Conservation (phyloP, 1,140 invertebrate species). For the Mactra quadrangularis region DNA sequence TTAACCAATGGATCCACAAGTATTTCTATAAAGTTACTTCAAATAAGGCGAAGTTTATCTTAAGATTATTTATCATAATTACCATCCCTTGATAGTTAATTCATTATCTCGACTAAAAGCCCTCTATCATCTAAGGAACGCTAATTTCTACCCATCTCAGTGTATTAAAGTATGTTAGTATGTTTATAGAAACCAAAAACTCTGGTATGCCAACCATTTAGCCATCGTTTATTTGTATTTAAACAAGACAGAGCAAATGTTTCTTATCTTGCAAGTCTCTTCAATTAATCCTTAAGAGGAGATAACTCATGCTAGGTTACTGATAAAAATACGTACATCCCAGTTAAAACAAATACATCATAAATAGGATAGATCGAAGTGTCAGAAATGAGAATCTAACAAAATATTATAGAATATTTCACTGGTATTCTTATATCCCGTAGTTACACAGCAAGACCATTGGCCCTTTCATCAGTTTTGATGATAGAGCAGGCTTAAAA, state of each 20-base stretch:
- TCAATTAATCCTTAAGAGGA: conserved; percentile 32
- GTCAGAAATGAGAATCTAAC: conserved; percentile 10
- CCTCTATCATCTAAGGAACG: no score
- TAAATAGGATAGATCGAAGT: conserved; percentile 15
- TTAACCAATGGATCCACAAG: no score
- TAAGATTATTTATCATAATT: no score
- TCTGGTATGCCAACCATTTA: conserved; percentile 37
- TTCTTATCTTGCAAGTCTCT: conserved; percentile 40
- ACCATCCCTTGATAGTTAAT: no score
- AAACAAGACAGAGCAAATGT: conserved; percentile 29
- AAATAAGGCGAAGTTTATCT: no score
- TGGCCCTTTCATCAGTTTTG: neutral
- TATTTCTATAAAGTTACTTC: no score
- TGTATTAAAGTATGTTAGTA: conserved; percentile 9
- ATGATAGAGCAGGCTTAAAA: no score
- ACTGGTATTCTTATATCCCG: neutral
- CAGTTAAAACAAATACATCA: conserved; percentile 34
- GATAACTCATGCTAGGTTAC: conserved; percentile 18
- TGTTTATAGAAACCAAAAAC: conserved; percentile 47
- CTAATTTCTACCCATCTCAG: no score
- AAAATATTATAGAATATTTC: neutral
- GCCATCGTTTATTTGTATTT: conserved; percentile 35
- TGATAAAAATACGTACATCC: conserved; percentile 21
- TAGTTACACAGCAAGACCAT: neutral
- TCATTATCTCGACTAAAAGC: no score